A percentile compares a stretch with the other conserved stretches of the same genome.
Evolutionary conservation across 2,888 invertebrate species (phyloP).

Genomic region (Frankliniella intonsa): DNA sequence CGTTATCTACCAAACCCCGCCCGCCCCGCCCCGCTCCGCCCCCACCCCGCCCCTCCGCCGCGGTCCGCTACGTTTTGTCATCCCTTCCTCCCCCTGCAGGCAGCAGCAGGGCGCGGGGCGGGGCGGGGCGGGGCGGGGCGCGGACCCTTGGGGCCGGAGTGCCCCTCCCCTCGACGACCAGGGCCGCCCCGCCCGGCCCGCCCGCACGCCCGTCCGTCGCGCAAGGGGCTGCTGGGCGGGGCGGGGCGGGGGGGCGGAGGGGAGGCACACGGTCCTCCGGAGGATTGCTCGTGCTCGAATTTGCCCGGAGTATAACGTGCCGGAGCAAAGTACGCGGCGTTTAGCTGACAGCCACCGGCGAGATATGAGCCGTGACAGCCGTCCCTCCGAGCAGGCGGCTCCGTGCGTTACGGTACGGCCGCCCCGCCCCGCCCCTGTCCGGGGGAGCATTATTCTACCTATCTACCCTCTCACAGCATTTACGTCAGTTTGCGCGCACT

Average conservation of each 20-base stretch:
- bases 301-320: constrained; percentile 13
- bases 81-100: neutral
- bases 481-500: no score
- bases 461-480: no score
- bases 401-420: neutral
- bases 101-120: neutral
- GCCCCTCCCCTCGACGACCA: neutral
- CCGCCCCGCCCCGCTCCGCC: neutral
- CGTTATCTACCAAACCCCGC: neutral
- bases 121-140: neutral
- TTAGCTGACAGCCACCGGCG: constrained; percentile 3
- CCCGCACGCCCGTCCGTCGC: no score
- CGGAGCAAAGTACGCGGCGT: neutral
- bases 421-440: neutral
- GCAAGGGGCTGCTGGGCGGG: neutral
- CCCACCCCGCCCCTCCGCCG: neutral
- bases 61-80: constrained; percentile 1
- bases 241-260: neutral
- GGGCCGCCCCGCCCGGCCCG: no score
- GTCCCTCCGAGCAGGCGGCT: neutral
- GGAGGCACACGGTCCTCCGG: neutral
- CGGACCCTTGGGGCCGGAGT: neutral
- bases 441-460: no score
- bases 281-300: constrained; percentile 13
- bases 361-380: neutral